phyloP scores from a whole-genome alignment of 1,140 invertebrate species.

The Drosophila equinoxialis region DNA sequence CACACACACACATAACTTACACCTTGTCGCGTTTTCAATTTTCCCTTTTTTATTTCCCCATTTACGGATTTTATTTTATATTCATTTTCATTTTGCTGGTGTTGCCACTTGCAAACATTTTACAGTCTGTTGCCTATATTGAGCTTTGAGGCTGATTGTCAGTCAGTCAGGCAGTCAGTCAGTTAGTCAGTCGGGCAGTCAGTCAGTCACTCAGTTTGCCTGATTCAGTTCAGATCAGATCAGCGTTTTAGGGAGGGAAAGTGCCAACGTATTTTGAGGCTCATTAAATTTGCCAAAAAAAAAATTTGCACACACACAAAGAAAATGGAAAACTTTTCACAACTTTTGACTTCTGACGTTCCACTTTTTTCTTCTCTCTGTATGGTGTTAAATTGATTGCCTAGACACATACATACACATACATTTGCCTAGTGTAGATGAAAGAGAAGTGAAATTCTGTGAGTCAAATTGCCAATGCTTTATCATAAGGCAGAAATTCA shows the following conservation, averaged over 20 bases:
- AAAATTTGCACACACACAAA: not conserved
- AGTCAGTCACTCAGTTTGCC: too few species aligned
- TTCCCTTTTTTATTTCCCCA: conserved; percentile 49
- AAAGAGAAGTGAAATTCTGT: not conserved
- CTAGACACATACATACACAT: conserved; percentile 28
- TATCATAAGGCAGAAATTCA: conserved; percentile 40
- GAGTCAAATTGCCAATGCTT: conserved; percentile 52
- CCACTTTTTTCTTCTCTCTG: conserved; percentile 33
- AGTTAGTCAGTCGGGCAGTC: too few species aligned
- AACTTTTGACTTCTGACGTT: conserved; percentile 49
- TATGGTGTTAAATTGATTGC: conserved; percentile 63
- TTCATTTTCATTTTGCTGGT: conserved; percentile 25
- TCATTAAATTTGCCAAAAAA: conserved; percentile 73
- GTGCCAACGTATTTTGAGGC: conserved; percentile 60
- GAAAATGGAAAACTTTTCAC: conserved; percentile 43
- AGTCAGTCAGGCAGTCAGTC: not conserved
- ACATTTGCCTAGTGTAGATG: not conserved
- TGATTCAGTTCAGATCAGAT: not conserved
- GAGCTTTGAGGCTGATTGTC: conserved; percentile 37
- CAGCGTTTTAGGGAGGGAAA: not conserved
- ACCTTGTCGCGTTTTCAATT: conserved; percentile 78
- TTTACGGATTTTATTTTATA: conserved; percentile 35
- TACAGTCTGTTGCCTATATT: conserved; percentile 65
- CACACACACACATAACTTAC: conserved; percentile 47
- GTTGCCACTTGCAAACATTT: conserved; percentile 64